Evolutionary conservation across 1,140 invertebrate genomes (phyloP).

Genomic region (Zaprionus camerounensis): DNA sequence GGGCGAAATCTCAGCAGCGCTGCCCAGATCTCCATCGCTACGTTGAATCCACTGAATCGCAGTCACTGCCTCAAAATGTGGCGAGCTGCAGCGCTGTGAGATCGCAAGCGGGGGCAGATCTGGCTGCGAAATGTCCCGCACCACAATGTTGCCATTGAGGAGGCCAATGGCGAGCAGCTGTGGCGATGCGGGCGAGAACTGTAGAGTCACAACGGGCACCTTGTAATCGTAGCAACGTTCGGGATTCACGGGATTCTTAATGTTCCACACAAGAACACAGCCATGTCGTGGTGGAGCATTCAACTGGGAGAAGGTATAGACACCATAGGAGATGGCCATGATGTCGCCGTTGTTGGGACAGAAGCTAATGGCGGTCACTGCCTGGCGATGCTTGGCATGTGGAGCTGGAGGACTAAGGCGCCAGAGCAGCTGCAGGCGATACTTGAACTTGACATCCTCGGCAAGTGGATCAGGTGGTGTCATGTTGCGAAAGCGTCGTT

Average conservation of each 20-base stretch:
- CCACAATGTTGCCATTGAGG: constrained; percentile 90
- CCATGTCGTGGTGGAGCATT: constrained; percentile 17
- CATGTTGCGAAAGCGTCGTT: constrained; percentile 88
- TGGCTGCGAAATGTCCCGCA: constrained; percentile 88
- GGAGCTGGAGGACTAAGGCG: constrained; percentile 82
- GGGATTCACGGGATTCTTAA: constrained; percentile 94
- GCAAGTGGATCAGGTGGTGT: constrained; percentile 86
- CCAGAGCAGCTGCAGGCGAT: constrained; percentile 88
- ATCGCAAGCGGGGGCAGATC: constrained; percentile 85
- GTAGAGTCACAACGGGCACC: constrained; percentile 89
- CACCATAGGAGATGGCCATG: constrained; percentile 89
- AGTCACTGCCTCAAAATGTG: constrained; percentile 89
- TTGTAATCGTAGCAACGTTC: constrained; percentile 89
- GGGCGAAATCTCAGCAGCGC: constrained; percentile 68
- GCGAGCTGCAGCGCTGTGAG: constrained; percentile 85
- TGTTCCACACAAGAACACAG: constrained; percentile 90
- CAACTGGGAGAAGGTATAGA: constrained; percentile 82
- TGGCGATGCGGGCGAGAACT: constrained; percentile 89
- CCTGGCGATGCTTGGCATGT: constrained; percentile 34
- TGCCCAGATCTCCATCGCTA: constrained; percentile 83
- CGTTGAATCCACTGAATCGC: constrained; percentile 86
- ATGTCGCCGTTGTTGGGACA: constrained; percentile 88
- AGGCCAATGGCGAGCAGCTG: constrained; percentile 92
- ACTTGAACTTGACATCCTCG: constrained; percentile 87
- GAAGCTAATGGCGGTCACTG: constrained; percentile 87